Conservation (phyloP, 2,888 invertebrate species). For the Toxonevra muliebris region DNA sequence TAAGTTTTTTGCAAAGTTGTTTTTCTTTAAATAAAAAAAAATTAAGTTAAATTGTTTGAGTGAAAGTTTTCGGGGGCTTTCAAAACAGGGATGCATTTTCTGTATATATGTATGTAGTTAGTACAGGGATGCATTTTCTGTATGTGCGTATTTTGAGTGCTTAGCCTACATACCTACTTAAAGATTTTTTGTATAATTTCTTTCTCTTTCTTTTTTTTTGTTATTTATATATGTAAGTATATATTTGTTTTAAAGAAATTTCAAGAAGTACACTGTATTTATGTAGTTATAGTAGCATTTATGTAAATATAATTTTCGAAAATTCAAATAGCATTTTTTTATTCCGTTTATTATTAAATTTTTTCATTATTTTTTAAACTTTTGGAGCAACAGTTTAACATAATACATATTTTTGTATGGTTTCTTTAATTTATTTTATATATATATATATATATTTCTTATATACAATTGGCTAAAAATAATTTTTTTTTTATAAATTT, state of each 20-base stretch:
- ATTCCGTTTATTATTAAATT: not conserved
- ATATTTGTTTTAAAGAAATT: not conserved
- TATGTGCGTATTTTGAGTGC: constrained; percentile 25
- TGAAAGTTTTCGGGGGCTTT: constrained; percentile 20
- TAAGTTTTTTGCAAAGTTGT: not conserved
- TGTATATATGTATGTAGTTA: constrained; percentile 20
- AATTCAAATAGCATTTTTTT: not conserved
- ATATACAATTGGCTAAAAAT: not conserved
- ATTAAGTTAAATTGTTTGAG: not conserved
- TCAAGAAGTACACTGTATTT: constrained; percentile 4
- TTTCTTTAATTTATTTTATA: not conserved
- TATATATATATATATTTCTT: not conserved
- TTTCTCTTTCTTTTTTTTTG: constrained; percentile 27
- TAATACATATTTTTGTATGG: constrained; percentile 17
- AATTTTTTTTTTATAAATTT: too few relatives aligned
- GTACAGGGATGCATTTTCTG: constrained; percentile 32
- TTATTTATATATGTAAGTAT: too few relatives aligned
- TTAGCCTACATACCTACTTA: constrained; percentile 55
- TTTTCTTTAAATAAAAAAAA: not conserved
- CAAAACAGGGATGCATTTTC: not conserved
- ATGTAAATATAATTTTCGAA: constrained; percentile 16
- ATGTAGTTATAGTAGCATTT: not conserved
- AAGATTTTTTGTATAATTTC: constrained; percentile 49
- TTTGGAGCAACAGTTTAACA: constrained; percentile 57
- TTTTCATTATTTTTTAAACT: constrained; percentile 31